A percentile compares a stretch with the other conserved stretches of the same genome.
phyloP scores from a whole-genome alignment of 2,888 invertebrate species.

The Troides helena region DNA sequence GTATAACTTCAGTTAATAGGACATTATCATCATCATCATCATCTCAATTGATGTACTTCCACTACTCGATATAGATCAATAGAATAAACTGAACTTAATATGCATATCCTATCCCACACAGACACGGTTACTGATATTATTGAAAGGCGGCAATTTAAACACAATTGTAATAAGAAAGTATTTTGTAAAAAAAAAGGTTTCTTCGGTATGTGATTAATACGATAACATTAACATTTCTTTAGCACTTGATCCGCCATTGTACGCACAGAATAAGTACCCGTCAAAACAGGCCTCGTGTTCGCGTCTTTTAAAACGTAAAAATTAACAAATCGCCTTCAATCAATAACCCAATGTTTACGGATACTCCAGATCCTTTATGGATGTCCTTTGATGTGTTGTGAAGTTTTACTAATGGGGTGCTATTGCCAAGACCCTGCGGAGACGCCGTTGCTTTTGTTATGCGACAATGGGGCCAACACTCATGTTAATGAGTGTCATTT shows the following conservation, averaged over 20 bases:
- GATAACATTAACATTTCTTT: conserved; percentile 46
- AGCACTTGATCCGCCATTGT: conserved; percentile 54
- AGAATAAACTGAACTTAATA: neutral
- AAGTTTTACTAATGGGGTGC: conserved; percentile 77
- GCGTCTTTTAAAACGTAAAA: conserved; percentile 62
- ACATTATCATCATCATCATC: no score
- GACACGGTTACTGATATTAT: neutral
- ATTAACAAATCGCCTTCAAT: conserved; percentile 73
- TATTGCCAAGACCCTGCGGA: conserved; percentile 64
- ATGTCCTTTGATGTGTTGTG: conserved; percentile 77
- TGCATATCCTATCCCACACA: neutral
- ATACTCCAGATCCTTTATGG: conserved; percentile 54
- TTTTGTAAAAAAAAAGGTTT: conserved; percentile 20
- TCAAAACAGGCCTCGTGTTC: conserved; percentile 53
- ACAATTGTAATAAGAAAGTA: conserved; percentile 30
- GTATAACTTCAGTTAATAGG: no score
- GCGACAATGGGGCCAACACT: conserved; percentile 60
- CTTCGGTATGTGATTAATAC: conserved; percentile 42
- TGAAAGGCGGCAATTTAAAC: conserved; percentile 6
- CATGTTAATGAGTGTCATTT: conserved; percentile 73
- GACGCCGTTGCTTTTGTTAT: conserved; percentile 55
- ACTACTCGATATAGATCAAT: no score
- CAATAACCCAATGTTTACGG: conserved; percentile 63
- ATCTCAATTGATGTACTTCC: no score
- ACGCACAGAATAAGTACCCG: conserved; percentile 44